These are phyloP conservation scores for Forbesichthys papilliferus DNA, from an alignment of 2,113 vertebrate species.

Conservation along the genomic window DNA sequence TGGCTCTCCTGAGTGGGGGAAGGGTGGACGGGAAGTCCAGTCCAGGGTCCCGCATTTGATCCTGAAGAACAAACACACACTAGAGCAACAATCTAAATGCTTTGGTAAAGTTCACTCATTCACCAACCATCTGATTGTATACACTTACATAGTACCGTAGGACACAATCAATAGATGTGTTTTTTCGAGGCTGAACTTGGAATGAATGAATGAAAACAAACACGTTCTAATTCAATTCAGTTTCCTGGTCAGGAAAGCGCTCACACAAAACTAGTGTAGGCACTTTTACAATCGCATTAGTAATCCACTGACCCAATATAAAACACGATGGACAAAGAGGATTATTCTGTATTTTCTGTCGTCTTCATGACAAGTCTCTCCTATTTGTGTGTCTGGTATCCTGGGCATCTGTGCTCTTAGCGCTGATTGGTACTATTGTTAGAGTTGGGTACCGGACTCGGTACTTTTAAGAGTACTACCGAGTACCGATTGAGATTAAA, in stretches of 20 bases:
- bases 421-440: no score
- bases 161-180: conserved; percentile 7
- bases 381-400: background rate
- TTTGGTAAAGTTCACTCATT: background rate
- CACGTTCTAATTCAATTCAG: no score
- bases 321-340: background rate
- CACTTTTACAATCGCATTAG: conserved; percentile 4
- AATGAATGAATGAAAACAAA: conserved; percentile 22
- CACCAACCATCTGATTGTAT: background rate
- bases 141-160: background rate
- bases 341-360: background rate
- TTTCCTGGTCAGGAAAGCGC: no score
- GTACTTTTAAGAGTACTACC: no score
- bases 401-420: background rate
- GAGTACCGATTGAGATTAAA: no score
- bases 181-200: conserved; percentile 8
- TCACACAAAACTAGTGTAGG: background rate
- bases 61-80: conserved; percentile 54
- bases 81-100: background rate
- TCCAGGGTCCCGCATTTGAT: conserved; percentile 53
- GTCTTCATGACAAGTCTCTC: background rate
- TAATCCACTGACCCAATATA: background rate
- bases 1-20: conserved; percentile 80
- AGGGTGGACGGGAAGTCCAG: conserved; percentile 73
- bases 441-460: no score